Base-by-base conservation (phyloP, 2,888 invertebrate species). In the Drosophila antonietae region DNA sequence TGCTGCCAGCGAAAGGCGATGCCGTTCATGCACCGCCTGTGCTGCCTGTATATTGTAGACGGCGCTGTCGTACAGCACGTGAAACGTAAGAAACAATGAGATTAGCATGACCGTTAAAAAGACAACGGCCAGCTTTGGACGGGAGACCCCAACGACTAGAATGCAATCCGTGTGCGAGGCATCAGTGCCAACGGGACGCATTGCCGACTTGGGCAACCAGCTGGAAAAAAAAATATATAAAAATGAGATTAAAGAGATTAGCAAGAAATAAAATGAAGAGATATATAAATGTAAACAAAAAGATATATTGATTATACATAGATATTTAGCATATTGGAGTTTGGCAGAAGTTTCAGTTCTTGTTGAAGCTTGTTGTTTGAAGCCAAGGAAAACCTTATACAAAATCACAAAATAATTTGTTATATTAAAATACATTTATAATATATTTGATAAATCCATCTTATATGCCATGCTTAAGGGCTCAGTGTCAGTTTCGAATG, bases 11-110 rank as follows among this genome's bases (percentile, higher is more conserved):
- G 92, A 90, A 70, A 92, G 81, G 44, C 94, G 92, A 93, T 94
- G 89, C 91, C 94, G 84, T 93, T 94, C 94, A 72, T 95, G 94
- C 44, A 94, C 94, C 88, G 94, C 94, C 83, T 94, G 94, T 43
- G 95, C 95, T 55, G 95, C 95, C 93, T 96, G 96, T 84, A 97
- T 94, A 90, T 96, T 96, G 93, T 96, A 96, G 58, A 97, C 94
- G 62, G 97, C 97, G 92, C 96, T 96, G 93, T 97, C 97, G 94
- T 97, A 97, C 70, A 97, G 95, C 89, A 97, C 95, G 92, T 97
- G 97, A 93, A 97, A 96, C 83, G 97, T 97, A 91, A 97, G 95
- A 93, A 97, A 97, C 82, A 97, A 94, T 43, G 97, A 97, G 78
- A 97, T 94, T 83, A 97, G 94, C 93, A 96, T 96, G 91, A 97